Conservation (phyloP, 2,888 invertebrate genomes). For the Chorisops tibialis region DNA sequence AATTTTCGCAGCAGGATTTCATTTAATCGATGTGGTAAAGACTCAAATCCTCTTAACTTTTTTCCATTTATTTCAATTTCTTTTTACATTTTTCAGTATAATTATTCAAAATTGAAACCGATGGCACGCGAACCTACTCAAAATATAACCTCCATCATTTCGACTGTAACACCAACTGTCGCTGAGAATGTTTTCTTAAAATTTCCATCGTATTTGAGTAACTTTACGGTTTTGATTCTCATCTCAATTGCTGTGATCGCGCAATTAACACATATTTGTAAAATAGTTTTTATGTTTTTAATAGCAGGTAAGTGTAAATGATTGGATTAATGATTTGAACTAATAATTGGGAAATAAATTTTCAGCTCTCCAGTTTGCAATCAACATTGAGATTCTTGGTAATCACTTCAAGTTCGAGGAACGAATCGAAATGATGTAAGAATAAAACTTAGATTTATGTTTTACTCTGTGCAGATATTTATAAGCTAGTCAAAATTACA, state of each 20-base stretch:
- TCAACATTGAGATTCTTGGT: conserved; percentile 59
- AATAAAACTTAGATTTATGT: too few species aligned
- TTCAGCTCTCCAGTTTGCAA: conserved; percentile 56
- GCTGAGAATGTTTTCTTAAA: conserved; percentile 40
- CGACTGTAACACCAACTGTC: not conserved
- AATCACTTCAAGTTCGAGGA: conserved; percentile 61
- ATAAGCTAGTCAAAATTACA: too few species aligned
- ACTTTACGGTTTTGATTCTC: conserved; percentile 66
- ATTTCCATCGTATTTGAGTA: conserved; percentile 72
- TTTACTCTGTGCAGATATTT: too few species aligned
- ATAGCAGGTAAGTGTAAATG: conserved; percentile 53
- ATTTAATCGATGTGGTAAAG: conserved; percentile 62
- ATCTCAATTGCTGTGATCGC: conserved; percentile 68
- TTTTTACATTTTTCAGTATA: conserved; percentile 14
- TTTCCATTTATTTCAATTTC: conserved; percentile 24
- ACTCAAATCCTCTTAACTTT: not conserved
- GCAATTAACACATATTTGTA: conserved; percentile 67
- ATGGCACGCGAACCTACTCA: conserved; percentile 8
- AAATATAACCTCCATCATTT: not conserved
- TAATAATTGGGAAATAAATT: not conserved
- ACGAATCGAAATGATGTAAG: conserved; percentile 31
- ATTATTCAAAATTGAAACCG: conserved; percentile 7
- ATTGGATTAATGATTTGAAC: too few species aligned
- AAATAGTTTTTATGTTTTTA: conserved; percentile 62
- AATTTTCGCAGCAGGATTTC: conserved; percentile 57